Evolutionary conservation across 2,888 invertebrate species (phyloP).

Genomic region (Tiphia femorata): DNA sequence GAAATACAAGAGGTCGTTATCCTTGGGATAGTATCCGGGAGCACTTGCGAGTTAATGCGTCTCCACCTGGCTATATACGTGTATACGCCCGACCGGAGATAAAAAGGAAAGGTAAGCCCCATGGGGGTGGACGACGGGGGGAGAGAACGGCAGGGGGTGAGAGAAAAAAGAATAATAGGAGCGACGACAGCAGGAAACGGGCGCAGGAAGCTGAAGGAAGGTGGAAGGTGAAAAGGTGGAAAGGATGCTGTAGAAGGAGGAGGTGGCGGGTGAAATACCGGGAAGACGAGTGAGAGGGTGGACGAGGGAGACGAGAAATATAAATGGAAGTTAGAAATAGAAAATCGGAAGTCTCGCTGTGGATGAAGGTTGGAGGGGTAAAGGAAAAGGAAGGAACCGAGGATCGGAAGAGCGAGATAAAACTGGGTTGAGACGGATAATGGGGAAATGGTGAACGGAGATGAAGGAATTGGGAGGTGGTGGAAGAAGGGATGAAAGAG

Average conservation of each 20-base stretch:
- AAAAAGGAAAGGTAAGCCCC: slow-evolving; percentile 17
- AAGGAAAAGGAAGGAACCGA: not conserved
- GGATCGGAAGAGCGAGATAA: not conserved
- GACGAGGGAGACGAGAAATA: not conserved
- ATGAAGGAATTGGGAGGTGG: not conserved
- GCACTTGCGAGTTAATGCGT: slow-evolving; percentile 33
- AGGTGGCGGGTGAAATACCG: not conserved
- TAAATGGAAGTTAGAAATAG: slow-evolving; percentile 19
- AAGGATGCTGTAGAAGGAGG: not conserved
- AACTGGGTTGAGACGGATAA: not conserved
- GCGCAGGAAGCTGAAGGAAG: not conserved
- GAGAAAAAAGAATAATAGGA: not conserved
- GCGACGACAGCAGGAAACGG: not conserved
- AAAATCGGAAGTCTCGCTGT: slow-evolving; percentile 9
- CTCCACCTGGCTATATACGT: slow-evolving; percentile 24
- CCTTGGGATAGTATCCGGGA: slow-evolving; percentile 25
- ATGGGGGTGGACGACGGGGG: slow-evolving; percentile 9
- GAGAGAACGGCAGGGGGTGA: not conserved
- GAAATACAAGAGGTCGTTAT: slow-evolving; percentile 31
- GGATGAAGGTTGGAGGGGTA: slow-evolving; percentile 1
- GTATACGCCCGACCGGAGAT: slow-evolving; percentile 16
- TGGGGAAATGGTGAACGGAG: not conserved
- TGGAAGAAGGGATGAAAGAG: not conserved
- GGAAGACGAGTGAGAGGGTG: not conserved
- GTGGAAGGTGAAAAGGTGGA: not conserved